phyloP scores from a whole-genome alignment of 2,797 vertebrate genomes.

The Miichthys miiuy region DNA sequence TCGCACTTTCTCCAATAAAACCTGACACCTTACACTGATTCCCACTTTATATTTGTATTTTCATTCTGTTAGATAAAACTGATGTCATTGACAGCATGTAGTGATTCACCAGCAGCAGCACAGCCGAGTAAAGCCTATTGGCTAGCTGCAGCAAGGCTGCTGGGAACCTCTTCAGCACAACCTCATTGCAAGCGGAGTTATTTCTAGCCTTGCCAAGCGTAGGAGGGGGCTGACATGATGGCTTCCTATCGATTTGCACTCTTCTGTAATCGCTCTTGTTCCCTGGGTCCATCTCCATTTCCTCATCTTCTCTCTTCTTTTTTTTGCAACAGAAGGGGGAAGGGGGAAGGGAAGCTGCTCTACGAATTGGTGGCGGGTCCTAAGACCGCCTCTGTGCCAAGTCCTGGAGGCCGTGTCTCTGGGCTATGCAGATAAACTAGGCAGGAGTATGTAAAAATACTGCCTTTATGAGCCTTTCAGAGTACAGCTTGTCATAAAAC shows the following conservation, averaged over 20 bases:
- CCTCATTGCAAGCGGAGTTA: conserved; percentile 80
- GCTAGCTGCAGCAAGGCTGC: conserved; percentile 61
- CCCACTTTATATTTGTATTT: conserved; percentile 40
- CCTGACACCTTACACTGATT: conserved; percentile 22
- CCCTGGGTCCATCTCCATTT: conserved; percentile 62
- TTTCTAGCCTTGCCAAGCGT: conserved; percentile 80
- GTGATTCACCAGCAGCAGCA: conserved; percentile 69
- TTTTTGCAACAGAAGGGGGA: conserved; percentile 23
- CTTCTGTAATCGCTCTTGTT: conserved; percentile 80
- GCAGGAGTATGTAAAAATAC: conserved; percentile 7
- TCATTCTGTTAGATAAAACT: conserved; percentile 37
- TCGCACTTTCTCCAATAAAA: conserved; percentile 23
- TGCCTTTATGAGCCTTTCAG: conserved; percentile 1
- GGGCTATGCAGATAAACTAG: conserved; percentile 22
- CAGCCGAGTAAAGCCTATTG: conserved; percentile 59
- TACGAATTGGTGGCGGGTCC: conserved; percentile 25
- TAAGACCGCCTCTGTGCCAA: conserved; percentile 24
- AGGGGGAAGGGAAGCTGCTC: conserved; percentile 44
- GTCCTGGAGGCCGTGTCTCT: conserved; percentile 30
- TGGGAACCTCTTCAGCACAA: conserved; percentile 81
- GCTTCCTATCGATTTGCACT: conserved; percentile 84
- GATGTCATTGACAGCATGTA: conserved; percentile 57
- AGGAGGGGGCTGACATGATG: conserved; percentile 82
- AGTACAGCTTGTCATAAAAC: neutral
- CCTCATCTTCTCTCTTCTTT: conserved; percentile 51